phyloP scores from a whole-genome alignment of 2,797 vertebrate genomes.

The Urosaurus nigricauda region DNA sequence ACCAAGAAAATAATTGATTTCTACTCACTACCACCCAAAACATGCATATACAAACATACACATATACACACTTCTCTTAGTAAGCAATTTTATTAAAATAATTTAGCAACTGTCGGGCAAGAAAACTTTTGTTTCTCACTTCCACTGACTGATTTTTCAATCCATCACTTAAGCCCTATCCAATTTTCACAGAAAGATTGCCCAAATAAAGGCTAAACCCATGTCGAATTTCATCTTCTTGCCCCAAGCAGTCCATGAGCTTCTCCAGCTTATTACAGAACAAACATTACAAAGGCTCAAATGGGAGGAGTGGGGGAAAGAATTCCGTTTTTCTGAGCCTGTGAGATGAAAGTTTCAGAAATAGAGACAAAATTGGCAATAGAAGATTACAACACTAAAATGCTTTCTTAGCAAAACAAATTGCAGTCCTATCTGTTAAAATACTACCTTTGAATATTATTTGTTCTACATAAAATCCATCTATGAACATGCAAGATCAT shows the following conservation, averaged over 20 bases:
- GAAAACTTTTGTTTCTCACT: background rate
- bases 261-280: conserved; percentile 4
- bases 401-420: background rate
- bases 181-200: conserved; percentile 7
- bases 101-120: background rate
- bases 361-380: conserved; percentile 32
- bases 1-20: background rate
- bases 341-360: background rate
- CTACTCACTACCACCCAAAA: background rate
- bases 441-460: no score
- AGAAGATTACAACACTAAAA: background rate
- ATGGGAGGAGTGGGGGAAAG: no score
- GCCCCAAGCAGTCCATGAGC: background rate
- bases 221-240: conserved; percentile 19
- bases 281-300: background rate
- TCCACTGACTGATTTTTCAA: background rate
- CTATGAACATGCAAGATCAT: background rate
- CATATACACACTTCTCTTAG: no score
- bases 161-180: background rate
- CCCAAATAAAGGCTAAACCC: background rate
- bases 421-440: background rate
- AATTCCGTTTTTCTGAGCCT: background rate
- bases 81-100: background rate
- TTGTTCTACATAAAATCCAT: background rate
- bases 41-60: background rate